Conservation (phyloP, 2,888 invertebrate genomes). For the Girardia tigrina region DNA sequence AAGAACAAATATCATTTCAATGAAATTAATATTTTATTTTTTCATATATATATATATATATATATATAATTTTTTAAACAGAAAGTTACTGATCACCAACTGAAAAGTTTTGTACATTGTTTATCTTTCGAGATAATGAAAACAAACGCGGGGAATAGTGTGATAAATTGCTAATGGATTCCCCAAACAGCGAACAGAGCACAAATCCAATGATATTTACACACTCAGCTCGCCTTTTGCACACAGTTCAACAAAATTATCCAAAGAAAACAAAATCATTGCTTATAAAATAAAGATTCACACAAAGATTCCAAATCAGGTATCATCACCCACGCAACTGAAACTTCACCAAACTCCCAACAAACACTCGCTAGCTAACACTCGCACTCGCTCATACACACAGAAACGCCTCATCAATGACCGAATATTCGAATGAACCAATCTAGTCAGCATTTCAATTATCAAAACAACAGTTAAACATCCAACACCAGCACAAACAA, state of each 20-base stretch:
- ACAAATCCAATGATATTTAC: not conserved
- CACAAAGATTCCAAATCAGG: not conserved
- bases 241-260: not conserved
- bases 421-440: not conserved
- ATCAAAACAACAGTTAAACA: constrained; percentile 12
- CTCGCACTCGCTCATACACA: too few relatives aligned
- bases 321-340: not conserved
- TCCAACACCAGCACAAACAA: constrained; percentile 19
- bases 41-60: too few relatives aligned
- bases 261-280: constrained; percentile 11
- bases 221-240: not conserved
- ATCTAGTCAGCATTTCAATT: not conserved
- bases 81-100: not conserved
- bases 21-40: too few relatives aligned
- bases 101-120: not conserved
- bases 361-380: too few relatives aligned
- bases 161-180: constrained; percentile 19
- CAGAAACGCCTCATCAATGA: not conserved
- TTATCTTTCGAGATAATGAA: constrained; percentile 13
- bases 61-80: not conserved
- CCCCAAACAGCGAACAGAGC: constrained; percentile 8
- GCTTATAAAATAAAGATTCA: constrained; percentile 4
- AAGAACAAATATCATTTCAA: too few relatives aligned
- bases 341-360: too few relatives aligned
- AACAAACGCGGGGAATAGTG: not conserved